These are phyloP conservation scores for Zaprionus lineosus DNA, from an alignment of 2,888 invertebrate genomes.

Conservation along the genomic window DNA sequence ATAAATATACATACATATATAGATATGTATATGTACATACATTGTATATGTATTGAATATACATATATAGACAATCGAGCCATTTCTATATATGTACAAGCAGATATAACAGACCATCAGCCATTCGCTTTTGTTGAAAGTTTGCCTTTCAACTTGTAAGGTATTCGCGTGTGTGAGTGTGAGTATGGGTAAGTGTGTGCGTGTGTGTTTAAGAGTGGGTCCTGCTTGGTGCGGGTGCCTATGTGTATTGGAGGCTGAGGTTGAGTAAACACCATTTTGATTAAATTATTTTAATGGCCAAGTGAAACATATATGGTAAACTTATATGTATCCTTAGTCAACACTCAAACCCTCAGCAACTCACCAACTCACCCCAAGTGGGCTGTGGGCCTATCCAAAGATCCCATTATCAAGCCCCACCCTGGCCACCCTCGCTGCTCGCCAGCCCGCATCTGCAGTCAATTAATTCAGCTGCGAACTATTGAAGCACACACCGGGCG, in stretches of 20 bases:
- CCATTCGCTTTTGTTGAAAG: slow-evolving; percentile 56
- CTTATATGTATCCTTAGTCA: slow-evolving; percentile 50
- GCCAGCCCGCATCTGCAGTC: slow-evolving; percentile 61
- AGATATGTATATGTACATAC: slow-evolving; percentile 15
- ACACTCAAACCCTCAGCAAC: neutral
- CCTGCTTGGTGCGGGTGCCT: neutral
- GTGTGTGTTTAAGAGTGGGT: no score
- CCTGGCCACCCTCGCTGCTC: neutral
- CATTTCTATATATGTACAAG: slow-evolving; percentile 15
- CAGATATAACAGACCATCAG: slow-evolving; percentile 46
- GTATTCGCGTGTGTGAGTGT: neutral
- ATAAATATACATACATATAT: slow-evolving; percentile 14
- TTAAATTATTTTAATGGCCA: slow-evolving; percentile 77
- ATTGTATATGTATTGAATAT: no score
- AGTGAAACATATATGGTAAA: slow-evolving; percentile 69
- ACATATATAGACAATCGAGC: slow-evolving; percentile 34
- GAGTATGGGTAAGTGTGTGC: neutral
- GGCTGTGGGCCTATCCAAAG: neutral
- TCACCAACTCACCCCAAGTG: neutral
- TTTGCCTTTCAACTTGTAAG: slow-evolving; percentile 47
- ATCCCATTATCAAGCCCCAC: neutral
- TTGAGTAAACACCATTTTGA: slow-evolving; percentile 68
- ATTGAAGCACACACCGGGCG: slow-evolving; percentile 77
- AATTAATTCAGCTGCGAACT: slow-evolving; percentile 77
- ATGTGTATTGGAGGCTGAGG: slow-evolving; percentile 8